A percentile compares a stretch with the other conserved stretches of the same genome.
Evolutionary conservation across 2,113 vertebrate species (phyloP).

Genomic region (Sarotherodon lohbergeri): DNA sequence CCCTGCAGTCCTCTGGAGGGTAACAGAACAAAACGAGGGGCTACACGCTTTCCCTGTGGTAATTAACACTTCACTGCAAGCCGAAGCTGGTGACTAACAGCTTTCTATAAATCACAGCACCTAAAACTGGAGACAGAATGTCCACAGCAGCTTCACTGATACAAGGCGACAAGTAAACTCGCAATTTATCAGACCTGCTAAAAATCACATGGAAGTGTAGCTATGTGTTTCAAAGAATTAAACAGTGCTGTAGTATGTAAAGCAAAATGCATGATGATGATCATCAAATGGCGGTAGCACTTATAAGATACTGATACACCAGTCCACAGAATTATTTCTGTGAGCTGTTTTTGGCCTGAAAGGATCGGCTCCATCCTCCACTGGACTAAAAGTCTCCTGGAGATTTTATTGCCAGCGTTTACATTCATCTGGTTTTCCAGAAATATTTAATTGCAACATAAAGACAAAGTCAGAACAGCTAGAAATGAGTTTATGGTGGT

Average conservation of each 20-base stretch:
- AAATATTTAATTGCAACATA: background rate
- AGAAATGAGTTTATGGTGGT: background rate
- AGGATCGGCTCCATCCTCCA: background rate
- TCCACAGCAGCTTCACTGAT: background rate
- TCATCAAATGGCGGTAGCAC: rapidly evolving
- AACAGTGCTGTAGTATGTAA: background rate
- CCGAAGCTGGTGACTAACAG: background rate
- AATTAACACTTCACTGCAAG: slow-evolving; percentile 45
- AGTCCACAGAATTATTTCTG: slow-evolving; percentile 10
- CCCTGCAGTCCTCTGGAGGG: background rate
- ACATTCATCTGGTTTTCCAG: background rate
- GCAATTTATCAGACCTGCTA: background rate
- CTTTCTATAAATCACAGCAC: slow-evolving; percentile 32
- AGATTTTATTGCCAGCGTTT: background rate
- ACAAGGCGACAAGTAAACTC: background rate
- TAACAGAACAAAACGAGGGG: background rate
- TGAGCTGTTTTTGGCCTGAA: background rate
- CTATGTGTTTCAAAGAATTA: background rate
- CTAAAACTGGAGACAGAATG: slow-evolving; percentile 4
- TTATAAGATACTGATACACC: background rate
- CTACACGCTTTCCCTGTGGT: slow-evolving; percentile 14
- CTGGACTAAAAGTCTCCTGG: background rate
- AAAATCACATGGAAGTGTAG: background rate
- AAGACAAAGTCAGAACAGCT: background rate
- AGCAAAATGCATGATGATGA: background rate